Evolutionary conservation across 2,888 invertebrate species (phyloP), one percentile per base, ranked within the genome.

Genomic region (Keiferia lycopersicella): DNA sequence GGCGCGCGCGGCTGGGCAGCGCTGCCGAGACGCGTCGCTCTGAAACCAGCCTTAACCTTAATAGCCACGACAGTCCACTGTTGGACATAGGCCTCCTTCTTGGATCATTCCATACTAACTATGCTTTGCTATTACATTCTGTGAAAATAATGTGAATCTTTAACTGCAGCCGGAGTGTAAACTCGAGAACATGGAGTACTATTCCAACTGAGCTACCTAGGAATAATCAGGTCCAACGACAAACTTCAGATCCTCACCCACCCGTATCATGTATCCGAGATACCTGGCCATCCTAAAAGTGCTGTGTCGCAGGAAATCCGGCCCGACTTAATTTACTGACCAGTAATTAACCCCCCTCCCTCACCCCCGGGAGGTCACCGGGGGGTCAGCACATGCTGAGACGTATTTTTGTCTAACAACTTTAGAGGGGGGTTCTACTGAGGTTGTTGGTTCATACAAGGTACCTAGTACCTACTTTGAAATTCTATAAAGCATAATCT

Each of bases 381-480:
- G 48, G 26, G 45, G 11, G 59, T 12, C 20, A 53, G 39, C 45
- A 63, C 48, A 58, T 64, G 64, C 61, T 64, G 64, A 64, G 64
- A 63, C 45, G 64, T 20, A 64, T 64, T 64, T 64, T 64, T 64
- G 64, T 64, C 64, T 63, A 63, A 61, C 45, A 61, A 61, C 16
- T 48, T 30, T 16, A 18, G 48, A 18, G 30, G 30, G 48, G 48
- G 48, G 22, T 34, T 39, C 10, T 39, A 39, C 11, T 11, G 18
- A 38, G 58, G 18, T 12, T 34, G 34, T 53, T 53, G 53, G 53
- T 11, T 51, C 18, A 14, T 22, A 11, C 18, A 2, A 2, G 51
- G 26, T 26, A 26, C 26, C 6, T n/a, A 4, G 26, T 26, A 26
- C 26, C 26, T 26, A 26, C 26, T 4, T n/a, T n/a, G n/a, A n/a